Evolutionary conservation across 2,113 vertebrate genomes (phyloP), one percentile per base, ranked within the genome.

Genomic region (Callionymus lyra): DNA sequence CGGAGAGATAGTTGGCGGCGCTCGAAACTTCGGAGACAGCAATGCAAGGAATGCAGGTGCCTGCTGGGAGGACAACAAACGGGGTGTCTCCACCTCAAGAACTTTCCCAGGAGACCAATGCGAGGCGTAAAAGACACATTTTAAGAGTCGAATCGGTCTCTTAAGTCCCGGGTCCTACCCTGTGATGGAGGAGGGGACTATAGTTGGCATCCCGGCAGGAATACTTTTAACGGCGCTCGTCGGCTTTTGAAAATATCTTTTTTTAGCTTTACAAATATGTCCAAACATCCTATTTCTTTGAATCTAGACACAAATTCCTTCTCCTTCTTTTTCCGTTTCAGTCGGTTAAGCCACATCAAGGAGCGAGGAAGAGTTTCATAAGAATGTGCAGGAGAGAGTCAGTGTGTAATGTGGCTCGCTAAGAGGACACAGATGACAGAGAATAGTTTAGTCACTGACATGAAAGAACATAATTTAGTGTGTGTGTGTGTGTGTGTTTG

Each of bases 1-100:
- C 21, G 35, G 57, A 56, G 63, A 69, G 70, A 72, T 63, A 62
- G 65, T 12, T 46, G 52, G 62, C 64, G 39, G 52, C 63, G 68
- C 60, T 61, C 63, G 56, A 59, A 70, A 76, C 68, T 66, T 77
- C 48, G 66, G 67, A 79, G 65, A 60, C 67, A 76, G 76, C 70
- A 77, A 84, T 83, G 71, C 61, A 44, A 72, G 76, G 82, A 82
- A 83, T 82, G 76, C 77, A 79, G 75, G 76, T 78, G 69, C 77
- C 76, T 55, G 71, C 79, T 76, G 72, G 68, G 78, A 77, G 56
- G 61, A 66, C 76, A 80, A 77, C 72, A 76, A 74, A 79, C 32
- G 31, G 41, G 11, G 27, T 16, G 15, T 44, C 42, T 44, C 15
- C 15, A n/a, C 31, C 42, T 33, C 12, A 31, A 15, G 41, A 43